Conservation (phyloP, 1,140 invertebrate species). For the Chrysoperla carnea region DNA sequence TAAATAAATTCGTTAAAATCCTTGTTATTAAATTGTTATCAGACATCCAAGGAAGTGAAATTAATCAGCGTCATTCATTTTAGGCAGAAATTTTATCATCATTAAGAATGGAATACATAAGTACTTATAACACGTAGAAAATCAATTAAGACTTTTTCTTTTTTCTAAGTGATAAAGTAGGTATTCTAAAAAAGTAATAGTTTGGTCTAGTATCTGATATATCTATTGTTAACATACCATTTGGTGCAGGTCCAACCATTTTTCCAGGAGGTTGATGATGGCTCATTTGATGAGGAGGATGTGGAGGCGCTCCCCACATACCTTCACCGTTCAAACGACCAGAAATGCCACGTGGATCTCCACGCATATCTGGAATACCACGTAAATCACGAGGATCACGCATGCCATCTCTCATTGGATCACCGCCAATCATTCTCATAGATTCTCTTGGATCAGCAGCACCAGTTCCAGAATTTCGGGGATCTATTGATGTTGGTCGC, state of each 20-base stretch:
- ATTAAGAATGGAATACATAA: no score
- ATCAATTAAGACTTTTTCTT: no score
- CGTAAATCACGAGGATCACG: conserved; percentile 20
- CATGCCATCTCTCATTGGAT: conserved; percentile 44
- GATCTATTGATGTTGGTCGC: conserved; percentile 17
- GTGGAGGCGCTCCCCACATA: conserved; percentile 60
- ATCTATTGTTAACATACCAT: not conserved
- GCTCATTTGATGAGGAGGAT: conserved; percentile 27
- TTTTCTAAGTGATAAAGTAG: no score
- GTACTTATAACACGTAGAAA: no score
- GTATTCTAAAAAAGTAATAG: no score
- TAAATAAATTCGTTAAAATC: no score
- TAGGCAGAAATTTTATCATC: no score
- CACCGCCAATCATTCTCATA: conserved; percentile 34
- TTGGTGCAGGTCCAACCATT: conserved; percentile 28
- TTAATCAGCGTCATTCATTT: no score
- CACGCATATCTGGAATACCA: conserved; percentile 28
- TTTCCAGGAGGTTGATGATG: conserved; percentile 14
- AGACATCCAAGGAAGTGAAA: no score
- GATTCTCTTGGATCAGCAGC: conserved; percentile 36
- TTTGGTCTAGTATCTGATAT: no score
- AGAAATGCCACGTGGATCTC: conserved; percentile 53
- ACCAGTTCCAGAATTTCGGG: conserved; percentile 12
- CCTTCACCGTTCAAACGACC: conserved; percentile 50
- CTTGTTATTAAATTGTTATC: no score